Base-by-base conservation (phyloP, 2,797 vertebrate genomes). In the Periophthalmus magnuspinnatus region DNA sequence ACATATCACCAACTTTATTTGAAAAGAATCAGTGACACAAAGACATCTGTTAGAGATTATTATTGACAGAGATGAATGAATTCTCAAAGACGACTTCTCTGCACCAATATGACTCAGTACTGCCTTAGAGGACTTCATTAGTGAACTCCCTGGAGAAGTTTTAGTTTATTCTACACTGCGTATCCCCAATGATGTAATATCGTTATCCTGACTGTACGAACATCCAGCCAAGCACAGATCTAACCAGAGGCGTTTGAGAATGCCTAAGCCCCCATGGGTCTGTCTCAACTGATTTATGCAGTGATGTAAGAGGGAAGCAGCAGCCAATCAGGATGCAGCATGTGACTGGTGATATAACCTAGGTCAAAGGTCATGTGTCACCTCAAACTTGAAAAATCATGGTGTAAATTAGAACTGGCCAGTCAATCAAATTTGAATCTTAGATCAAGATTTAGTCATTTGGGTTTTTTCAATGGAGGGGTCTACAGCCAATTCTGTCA, bases 261-360 rank as follows among this genome's bases (percentile, higher is more conserved):
- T 19, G 34, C 59, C n/a, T 22, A 22, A 61, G 57, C 22, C 22
- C 55, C 32, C 58, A 2, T 9, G 38, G 61, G 38, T 13, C 8
- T 60, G 54, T 59, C 76, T 64, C 60, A 72, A 65, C 71, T 67
- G 65, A 69, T 58, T 71, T 65, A 66, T 71, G 55, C 13, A 34
- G 62, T 77, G 78, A 72, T 72, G 52, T 71, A 72, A 77, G 67
- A 21, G 68, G 61, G 36, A 79, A 78, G 68, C 63, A 75, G 72
- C 68, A 68, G 69, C 75, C 82, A 67, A 74, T 58, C 21, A 64
- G 69, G 57, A 74, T 21, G 8, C 24, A 33, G n/a, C 52, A 55
- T 32, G 14, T 24, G 68, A 65, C 59, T 45, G n/a, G 67, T 68
- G 70, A 81, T 72, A 41, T 71, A 67, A 75, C 58, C 62, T 32